Conservation (phyloP, 2,113 vertebrate genomes). For the Dicrurus megarhynchus region DNA sequence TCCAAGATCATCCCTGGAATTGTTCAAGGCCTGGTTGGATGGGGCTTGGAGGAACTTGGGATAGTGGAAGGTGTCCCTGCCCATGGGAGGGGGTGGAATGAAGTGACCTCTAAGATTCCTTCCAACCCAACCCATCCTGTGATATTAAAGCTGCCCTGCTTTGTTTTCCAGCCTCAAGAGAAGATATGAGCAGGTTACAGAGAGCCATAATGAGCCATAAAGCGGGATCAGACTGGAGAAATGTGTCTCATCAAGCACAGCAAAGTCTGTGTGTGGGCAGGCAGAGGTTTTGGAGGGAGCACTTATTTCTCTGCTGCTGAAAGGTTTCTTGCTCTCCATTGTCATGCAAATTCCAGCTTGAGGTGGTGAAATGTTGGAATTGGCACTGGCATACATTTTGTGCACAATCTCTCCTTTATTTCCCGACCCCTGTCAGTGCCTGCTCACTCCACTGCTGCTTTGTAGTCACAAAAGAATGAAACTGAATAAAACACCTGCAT, state of each 20-base stretch:
- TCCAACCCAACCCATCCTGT: neutral
- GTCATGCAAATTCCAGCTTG: neutral
- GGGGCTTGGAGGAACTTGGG: neutral
- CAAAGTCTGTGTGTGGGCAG: neutral
- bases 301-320: neutral
- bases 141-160: neutral
- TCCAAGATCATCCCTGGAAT: neutral
- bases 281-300: neutral
- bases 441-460: neutral
- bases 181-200: neutral
- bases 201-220: neutral
- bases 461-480: neutral
- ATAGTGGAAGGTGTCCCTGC: neutral
- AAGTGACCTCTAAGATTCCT: neutral
- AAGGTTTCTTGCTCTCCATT: neutral
- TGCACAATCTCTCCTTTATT: neutral
- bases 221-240: neutral
- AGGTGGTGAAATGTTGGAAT: neutral
- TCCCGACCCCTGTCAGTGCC: neutral
- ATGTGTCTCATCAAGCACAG: neutral
- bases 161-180: neutral
- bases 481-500: neutral
- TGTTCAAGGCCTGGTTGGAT: neutral
- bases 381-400: neutral
- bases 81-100: accelerated